Percentiles rank a stretch among this genome's conserved stretches.
These are phyloP conservation scores for Jacana jacana DNA, from an alignment of 2,113 vertebrate genomes.

Conservation along the genomic window DNA sequence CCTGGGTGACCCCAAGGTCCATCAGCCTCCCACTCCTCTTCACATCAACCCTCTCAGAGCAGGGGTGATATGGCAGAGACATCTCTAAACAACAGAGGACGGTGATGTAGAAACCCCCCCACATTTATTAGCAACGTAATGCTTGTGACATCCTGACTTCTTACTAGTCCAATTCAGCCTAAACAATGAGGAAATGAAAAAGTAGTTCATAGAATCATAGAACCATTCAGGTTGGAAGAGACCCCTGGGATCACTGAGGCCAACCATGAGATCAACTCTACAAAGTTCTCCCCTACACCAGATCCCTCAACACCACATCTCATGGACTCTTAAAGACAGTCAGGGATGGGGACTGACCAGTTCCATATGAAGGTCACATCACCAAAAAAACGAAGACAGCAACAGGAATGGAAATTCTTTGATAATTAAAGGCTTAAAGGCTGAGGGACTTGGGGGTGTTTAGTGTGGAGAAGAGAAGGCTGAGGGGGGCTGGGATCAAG, in stretches of 20 bases:
- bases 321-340: too few species aligned
- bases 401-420: background rate
- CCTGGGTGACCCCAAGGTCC: background rate
- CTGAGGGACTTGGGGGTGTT: too few species aligned
- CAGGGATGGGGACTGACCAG: too few species aligned
- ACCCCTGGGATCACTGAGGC: too few species aligned
- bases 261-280: too few species aligned
- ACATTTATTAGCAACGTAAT: rapidly evolving
- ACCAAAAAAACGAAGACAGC: background rate
- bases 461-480: too few species aligned
- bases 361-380: background rate
- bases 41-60: rapidly evolving
- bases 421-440: background rate
- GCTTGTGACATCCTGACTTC: background rate
- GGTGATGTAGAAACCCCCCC: background rate
- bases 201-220: too few species aligned
- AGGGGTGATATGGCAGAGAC: rapidly evolving
- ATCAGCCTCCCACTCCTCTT: background rate
- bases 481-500: too few species aligned
- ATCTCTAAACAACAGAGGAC: background rate
- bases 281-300: too few species aligned
- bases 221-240: too few species aligned
- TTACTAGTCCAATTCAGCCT: background rate
- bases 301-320: too few species aligned
- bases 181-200: background rate